phyloP scores from a whole-genome alignment of 1,140 invertebrate species.

The Thaumetopoea pityocampa region DNA sequence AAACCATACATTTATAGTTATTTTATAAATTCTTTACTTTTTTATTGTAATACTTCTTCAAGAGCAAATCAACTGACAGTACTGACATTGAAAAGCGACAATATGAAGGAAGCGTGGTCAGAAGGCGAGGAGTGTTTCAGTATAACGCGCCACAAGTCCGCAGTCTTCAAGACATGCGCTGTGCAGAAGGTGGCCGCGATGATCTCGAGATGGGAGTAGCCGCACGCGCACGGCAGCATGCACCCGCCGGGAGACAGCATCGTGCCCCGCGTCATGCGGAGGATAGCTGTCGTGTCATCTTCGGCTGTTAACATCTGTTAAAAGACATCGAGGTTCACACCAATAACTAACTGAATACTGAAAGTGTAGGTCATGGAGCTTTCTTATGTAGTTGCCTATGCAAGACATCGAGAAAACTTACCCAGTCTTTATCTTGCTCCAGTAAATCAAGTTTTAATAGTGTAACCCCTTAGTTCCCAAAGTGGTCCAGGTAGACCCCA shows the following conservation, averaged over 20 bases:
- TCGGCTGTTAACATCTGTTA: conserved; percentile 57
- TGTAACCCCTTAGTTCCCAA: no score
- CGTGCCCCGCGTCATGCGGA: conserved; percentile 52
- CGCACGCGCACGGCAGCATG: conserved; percentile 27
- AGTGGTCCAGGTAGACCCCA: no score
- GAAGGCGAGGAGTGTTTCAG: conserved; percentile 22
- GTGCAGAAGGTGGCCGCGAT: conserved; percentile 58
- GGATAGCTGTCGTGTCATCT: conserved; percentile 51
- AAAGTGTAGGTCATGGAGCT: no score
- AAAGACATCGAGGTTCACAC: no score
- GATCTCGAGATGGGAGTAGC: conserved; percentile 39
- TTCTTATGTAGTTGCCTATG: no score
- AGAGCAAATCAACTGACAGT: neutral
- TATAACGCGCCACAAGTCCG: conserved; percentile 39
- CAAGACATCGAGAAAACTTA: no score
- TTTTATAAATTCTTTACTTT: neutral
- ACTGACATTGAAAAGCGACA: conserved; percentile 17
- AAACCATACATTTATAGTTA: conserved; percentile 12
- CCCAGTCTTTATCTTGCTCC: no score
- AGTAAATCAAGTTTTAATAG: no score
- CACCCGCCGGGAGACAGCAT: conserved; percentile 36
- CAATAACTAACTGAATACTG: no score
- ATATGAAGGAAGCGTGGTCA: conserved; percentile 22
- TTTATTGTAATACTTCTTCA: no score
- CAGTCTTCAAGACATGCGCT: conserved; percentile 38